Conservation (phyloP, 2,888 invertebrate genomes). For the Rhamnusium bicolor region DNA sequence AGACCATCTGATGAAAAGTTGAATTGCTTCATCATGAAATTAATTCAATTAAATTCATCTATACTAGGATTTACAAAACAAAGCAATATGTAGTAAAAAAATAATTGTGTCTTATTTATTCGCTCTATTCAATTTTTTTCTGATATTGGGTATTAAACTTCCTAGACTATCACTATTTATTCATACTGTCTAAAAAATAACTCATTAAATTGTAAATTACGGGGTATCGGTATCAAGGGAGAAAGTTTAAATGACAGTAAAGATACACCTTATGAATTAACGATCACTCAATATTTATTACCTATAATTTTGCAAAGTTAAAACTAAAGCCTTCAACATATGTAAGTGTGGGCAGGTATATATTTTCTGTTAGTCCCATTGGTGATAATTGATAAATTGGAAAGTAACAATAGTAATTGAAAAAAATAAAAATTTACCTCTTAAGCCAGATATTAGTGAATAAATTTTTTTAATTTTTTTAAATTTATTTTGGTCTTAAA, state of each 20-base stretch:
- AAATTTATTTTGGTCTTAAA: too few species aligned
- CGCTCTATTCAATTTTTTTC: background rate
- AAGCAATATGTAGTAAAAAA: too few species aligned
- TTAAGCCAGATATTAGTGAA: too few species aligned
- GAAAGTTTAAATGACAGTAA: constrained; percentile 21
- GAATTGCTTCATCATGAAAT: too few species aligned
- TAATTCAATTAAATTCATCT: too few species aligned
- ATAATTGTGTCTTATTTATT: too few species aligned
- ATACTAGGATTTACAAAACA: too few species aligned
- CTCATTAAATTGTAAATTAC: constrained; percentile 22
- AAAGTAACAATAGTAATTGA: too few species aligned
- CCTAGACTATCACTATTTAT: constrained; percentile 11
- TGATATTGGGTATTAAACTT: background rate
- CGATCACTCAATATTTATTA: constrained; percentile 21
- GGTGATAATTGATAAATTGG: too few species aligned
- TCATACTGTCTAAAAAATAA: constrained; percentile 6
- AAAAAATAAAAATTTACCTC: too few species aligned
- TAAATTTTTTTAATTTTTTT: too few species aligned
- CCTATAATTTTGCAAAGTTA: constrained; percentile 19
- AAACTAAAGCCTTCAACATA: background rate
- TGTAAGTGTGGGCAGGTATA: background rate
- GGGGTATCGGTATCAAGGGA: constrained; percentile 20
- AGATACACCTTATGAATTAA: constrained; percentile 11
- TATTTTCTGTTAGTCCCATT: background rate
- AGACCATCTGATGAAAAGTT: too few species aligned